These are phyloP conservation scores for Zaprionus camerounensis DNA, from an alignment of 1,140 invertebrate species.

Conservation along the genomic window DNA sequence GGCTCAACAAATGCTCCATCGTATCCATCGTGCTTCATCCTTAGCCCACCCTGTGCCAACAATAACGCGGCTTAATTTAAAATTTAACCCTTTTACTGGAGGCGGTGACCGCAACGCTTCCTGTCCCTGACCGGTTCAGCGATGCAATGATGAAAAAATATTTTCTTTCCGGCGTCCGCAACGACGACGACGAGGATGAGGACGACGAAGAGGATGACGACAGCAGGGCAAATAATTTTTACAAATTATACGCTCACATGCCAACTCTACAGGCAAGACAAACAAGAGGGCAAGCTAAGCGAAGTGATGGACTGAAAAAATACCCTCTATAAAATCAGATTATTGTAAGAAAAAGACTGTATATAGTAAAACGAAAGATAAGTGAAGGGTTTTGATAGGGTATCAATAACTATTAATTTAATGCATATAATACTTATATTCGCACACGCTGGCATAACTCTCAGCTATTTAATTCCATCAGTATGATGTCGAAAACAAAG, in stretches of 20 bases:
- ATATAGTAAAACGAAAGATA: no score
- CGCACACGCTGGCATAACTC: not conserved
- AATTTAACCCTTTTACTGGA: constrained; percentile 76
- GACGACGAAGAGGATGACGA: constrained; percentile 41
- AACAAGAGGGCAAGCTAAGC: constrained; percentile 28
- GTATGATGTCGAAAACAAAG: constrained; percentile 35
- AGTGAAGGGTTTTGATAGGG: no score
- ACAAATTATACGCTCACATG: constrained; percentile 81
- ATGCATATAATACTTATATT: not conserved
- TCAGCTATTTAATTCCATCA: not conserved
- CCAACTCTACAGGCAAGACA: constrained; percentile 67
- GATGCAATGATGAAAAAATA: constrained; percentile 72
- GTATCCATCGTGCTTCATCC: no score
- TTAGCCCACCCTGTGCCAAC: constrained; percentile 12
- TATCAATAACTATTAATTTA: no score
- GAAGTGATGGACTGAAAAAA: not conserved
- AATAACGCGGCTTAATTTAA: constrained; percentile 73
- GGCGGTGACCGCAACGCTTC: constrained; percentile 73
- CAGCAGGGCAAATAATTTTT: constrained; percentile 79
- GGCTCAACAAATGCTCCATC: constrained; percentile 30
- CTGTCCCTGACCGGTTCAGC: constrained; percentile 56
- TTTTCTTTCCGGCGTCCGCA: constrained; percentile 52
- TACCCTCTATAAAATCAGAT: constrained; percentile 1
- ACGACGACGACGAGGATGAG: constrained; percentile 9
- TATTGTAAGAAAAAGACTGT: not conserved